Evolutionary conservation across 2,888 invertebrate genomes (phyloP).

Genomic region (Scaptomyza caliginosa): DNA sequence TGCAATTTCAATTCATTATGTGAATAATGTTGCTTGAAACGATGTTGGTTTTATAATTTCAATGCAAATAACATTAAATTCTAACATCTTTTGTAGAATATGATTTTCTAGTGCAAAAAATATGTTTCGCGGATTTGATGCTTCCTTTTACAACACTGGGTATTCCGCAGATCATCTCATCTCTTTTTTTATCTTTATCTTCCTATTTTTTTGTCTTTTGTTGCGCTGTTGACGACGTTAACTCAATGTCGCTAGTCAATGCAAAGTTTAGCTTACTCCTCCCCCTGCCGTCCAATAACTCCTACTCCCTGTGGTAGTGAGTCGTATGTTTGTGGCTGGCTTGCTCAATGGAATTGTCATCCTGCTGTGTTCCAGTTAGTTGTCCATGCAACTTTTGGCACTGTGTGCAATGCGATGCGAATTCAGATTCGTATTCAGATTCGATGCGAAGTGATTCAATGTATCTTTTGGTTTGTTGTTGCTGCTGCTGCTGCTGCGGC

Average conservation of each 20-base stretch:
- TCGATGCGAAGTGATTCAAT: conserved; percentile 46
- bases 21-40: background rate
- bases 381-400: conserved; percentile 56
- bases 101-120: too few relatives aligned
- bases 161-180: background rate
- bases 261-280: too few relatives aligned
- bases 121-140: background rate
- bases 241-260: conserved; percentile 55
- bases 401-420: conserved; percentile 16
- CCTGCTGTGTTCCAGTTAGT: conserved; percentile 82
- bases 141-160: background rate
- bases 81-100: too few relatives aligned
- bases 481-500: background rate
- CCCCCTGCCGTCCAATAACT: background rate
- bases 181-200: background rate
- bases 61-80: too few relatives aligned
- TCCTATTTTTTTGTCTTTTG: conserved; percentile 27
- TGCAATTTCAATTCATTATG: background rate
- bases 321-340: conserved; percentile 7
- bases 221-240: conserved; percentile 51
- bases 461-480: conserved; percentile 39
- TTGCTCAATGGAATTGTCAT: conserved; percentile 79
- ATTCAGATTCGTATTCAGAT: background rate
- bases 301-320: conserved; percentile 2
- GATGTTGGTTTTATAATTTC: background rate